Evolutionary conservation across 2,113 vertebrate genomes (phyloP).

Genomic region (Gnathonemus longibarbis): DNA sequence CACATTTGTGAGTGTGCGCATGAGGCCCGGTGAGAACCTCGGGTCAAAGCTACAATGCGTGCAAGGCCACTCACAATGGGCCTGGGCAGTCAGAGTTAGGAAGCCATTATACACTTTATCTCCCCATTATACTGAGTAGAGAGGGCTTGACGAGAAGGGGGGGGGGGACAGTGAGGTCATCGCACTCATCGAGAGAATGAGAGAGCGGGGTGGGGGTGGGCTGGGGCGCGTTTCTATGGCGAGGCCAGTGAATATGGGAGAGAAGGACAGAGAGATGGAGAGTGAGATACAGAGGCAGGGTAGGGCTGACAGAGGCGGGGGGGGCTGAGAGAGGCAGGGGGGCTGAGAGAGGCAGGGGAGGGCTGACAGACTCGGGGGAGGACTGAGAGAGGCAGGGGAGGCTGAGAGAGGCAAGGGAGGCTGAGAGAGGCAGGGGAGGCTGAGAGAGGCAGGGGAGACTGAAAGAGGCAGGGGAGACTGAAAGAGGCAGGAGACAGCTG

Average conservation of each 20-base stretch:
- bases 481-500: no score
- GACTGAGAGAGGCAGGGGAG: no score
- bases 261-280: slow-evolving; percentile 54
- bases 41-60: neutral
- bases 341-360: no score
- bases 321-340: neutral
- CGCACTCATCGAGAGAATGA: neutral
- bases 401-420: no score
- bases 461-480: no score
- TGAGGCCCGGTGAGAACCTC: neutral
- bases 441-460: no score
- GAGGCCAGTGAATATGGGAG: slow-evolving; percentile 21
- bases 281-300: slow-evolving; percentile 50
- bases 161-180: slow-evolving; percentile 15
- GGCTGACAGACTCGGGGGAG: no score
- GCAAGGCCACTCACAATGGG: slow-evolving; percentile 55
- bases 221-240: neutral
- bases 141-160: slow-evolving; percentile 33
- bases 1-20: neutral
- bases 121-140: slow-evolving; percentile 55
- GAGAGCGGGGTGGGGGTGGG: neutral
- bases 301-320: slow-evolving; percentile 38
- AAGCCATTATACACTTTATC: slow-evolving; percentile 67
- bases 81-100: slow-evolving; percentile 56
- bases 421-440: no score